Base-by-base conservation (phyloP, 2,113 vertebrate species). In the Pelodiscus sinensis region DNA sequence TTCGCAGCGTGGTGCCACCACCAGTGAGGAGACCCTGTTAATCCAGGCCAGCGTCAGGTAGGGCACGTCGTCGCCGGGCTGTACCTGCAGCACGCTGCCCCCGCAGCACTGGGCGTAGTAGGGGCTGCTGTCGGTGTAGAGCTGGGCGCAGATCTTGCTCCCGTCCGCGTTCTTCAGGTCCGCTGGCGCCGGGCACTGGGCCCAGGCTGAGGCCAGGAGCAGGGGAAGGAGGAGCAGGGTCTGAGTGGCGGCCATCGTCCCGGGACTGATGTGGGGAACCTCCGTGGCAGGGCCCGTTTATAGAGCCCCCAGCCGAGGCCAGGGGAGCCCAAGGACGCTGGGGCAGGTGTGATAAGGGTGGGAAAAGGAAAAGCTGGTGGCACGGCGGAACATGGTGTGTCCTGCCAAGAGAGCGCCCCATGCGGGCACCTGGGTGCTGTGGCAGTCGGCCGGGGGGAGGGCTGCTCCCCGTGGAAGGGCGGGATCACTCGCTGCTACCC, bases 51-150 rank as follows among this genome's bases (percentile, higher is more conserved):
- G 3, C 1, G 98, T 96, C 88, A 98, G 91, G 91, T 85, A 98
- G 38, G 98, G 98, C n/a, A 95, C 22, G 15, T 98, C 98, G 0
- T 88, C 6, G 3, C 1, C 85, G 0, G 97, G 80, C 5, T 9
- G 29, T 29, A 97, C 52, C 1, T 90, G 27, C 12, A 98, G 79
- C 79, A 71, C 93, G 0, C 71, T 14, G 0, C 98, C 98, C 0
- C 0, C n/a, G 25, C 98, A 98, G 97, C 98, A 98, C 68, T 97
- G 94, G 0, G 97, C 94, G 1, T 98, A 98, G 96, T 98, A 98
- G 80, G 90, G 68, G 92, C 97, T 97, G 92, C 97, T 56, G 71
- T 98, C 82, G 3, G 94, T 51, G 9, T 94, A 98, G 38, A 98
- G 60, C 19, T 56, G 92, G 62, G 98, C 98, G 1, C 98, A 98